Base-by-base conservation (phyloP, 2,888 invertebrate species). In the Trachelus stipa region DNA sequence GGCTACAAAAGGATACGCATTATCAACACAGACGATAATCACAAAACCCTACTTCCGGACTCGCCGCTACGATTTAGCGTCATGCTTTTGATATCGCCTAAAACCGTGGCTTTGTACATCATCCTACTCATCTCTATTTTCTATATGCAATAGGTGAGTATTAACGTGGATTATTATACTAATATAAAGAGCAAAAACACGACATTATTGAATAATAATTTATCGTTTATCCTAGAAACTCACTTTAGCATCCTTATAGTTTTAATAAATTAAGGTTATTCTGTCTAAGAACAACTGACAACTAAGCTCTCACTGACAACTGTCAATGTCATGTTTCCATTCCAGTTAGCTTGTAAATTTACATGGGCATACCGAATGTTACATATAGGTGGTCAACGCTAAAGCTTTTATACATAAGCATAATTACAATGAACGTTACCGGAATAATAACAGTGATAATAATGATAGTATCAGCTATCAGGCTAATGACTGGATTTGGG, bases 331-430 rank as follows among this genome's bases (percentile, higher is more conserved):
- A 69, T 69, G 31, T 30, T 71, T 31, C 31, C 11, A 71, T 71
- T 31, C 4, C 31, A 71, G 34, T 34, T 71, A 33, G 69, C 30
- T 30, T 33, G 33, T 71, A 33, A 33, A 71, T 71, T 71, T 82
- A 80, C 77, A 84, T 84, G 84, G 84, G 83, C 77, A 69, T 81
- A 77, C 79, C 81, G 77, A 83, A 80, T 81, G 80, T 79, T 78
- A 75, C 80, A 73, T 84, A 81, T 68, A 83, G 74, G 68, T 85
- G 84, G 84, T 73, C 78, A 35, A 80, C 82, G 71, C 69, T 85
- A 69, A 83, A 84, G 78, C 81, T 77, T 75, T 73, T 85, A n/a
- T 76, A 80, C 74, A 68, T 75, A 15, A 75, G 75, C n/a, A 78
- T 85, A 68, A 76, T 81, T 11, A 77, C 79, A 4, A 83, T 85